These are phyloP conservation scores for Miltochrista miniata DNA, from an alignment of 2,888 invertebrate genomes.

Conservation along the genomic window DNA sequence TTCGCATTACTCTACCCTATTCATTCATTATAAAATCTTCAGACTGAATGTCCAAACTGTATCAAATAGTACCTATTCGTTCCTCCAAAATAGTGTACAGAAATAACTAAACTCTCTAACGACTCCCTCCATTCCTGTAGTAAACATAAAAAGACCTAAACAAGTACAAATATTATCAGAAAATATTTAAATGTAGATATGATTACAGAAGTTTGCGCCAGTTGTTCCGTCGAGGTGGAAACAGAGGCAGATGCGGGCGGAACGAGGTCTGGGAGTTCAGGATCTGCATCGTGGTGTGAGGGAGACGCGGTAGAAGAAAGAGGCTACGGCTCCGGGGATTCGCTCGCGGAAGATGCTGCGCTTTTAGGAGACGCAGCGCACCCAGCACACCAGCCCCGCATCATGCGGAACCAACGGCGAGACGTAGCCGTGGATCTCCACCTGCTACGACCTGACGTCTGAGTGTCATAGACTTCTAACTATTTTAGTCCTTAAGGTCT, in stretches of 20 bases:
- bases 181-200: slow-evolving; percentile 23
- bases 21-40: no score
- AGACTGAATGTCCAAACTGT: no score
- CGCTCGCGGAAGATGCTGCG: slow-evolving; percentile 77
- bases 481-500: slow-evolving; percentile 1
- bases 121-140: neutral
- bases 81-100: neutral
- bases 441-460: slow-evolving; percentile 73
- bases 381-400: slow-evolving; percentile 49
- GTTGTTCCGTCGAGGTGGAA: slow-evolving; percentile 76
- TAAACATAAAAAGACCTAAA: neutral
- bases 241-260: slow-evolving; percentile 71
- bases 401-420: slow-evolving; percentile 63
- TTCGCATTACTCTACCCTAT: no score
- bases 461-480: slow-evolving; percentile 27
- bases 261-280: slow-evolving; percentile 71
- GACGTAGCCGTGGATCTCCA: slow-evolving; percentile 79
- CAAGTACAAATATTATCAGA: slow-evolving; percentile 4
- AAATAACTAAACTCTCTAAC: neutral
- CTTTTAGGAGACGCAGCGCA: slow-evolving; percentile 63
- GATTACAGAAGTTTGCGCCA: slow-evolving; percentile 76
- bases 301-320: slow-evolving; percentile 74
- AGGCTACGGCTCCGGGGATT: slow-evolving; percentile 82
- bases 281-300: slow-evolving; percentile 81
- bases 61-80: neutral